A percentile compares a stretch with the other conserved stretches of the same genome.
Evolutionary conservation across 2,888 invertebrate species (phyloP).

Genomic region (Apamea crenata): DNA sequence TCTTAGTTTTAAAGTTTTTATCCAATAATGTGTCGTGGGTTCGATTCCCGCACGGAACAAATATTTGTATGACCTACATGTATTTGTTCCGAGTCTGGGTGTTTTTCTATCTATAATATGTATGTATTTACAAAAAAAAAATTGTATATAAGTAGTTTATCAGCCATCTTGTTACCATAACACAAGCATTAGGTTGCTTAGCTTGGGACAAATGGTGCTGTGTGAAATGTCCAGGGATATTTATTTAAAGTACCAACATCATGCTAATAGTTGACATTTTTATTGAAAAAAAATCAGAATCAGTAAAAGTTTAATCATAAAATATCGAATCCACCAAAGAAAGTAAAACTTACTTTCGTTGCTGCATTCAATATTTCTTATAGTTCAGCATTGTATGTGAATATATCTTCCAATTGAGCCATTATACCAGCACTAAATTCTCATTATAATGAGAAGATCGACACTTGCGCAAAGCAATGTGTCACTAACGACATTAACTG

Average conservation of each 20-base stretch:
- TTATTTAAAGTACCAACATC: neutral
- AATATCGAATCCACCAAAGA: neutral
- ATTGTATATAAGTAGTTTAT: no score
- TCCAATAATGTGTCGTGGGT: no score
- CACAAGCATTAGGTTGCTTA: no score
- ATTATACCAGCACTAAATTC: conserved; percentile 29
- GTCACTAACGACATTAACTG: conserved; percentile 52
- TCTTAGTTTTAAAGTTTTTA: neutral
- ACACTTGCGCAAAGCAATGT: conserved; percentile 42
- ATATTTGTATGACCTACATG: no score
- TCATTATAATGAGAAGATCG: conserved; percentile 44
- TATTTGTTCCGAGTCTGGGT: no score
- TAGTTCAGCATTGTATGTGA: conserved; percentile 13
- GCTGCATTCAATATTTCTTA: neutral
- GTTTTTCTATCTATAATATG: no score
- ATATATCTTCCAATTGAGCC: conserved; percentile 12
- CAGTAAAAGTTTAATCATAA: neutral
- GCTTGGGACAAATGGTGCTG: no score
- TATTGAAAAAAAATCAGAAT: neutral
- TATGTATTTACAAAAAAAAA: no score
- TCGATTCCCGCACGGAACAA: no score
- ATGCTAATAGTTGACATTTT: neutral
- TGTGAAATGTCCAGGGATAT: no score
- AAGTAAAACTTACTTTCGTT: conserved; percentile 23
- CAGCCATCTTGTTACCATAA: no score